phyloP scores from a whole-genome alignment of 2,888 invertebrate genomes.

The Nebria brevicollis region DNA sequence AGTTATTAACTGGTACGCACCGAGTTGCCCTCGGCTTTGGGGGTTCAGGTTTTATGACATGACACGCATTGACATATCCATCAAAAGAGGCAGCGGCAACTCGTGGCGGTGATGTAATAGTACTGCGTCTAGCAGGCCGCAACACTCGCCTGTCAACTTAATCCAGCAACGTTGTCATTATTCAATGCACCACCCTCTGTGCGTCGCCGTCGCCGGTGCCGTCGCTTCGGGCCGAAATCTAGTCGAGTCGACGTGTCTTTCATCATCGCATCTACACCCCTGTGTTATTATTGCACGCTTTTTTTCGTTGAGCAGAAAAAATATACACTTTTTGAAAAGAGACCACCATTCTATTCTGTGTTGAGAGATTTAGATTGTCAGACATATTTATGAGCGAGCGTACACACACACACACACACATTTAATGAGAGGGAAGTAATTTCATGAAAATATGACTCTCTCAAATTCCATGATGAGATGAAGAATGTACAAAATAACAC shows the following conservation, averaged over 20 bases:
- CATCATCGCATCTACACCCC: background rate
- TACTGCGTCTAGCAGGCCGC: background rate
- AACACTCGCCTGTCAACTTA: background rate
- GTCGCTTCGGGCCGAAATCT: background rate
- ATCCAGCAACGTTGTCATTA: background rate
- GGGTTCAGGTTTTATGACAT: background rate
- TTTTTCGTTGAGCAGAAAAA: background rate
- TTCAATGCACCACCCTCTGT: background rate
- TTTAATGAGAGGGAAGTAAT: background rate
- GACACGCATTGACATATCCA: background rate
- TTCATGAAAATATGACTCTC: too few relatives aligned
- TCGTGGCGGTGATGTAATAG: background rate
- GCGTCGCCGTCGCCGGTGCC: background rate
- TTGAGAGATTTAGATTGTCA: background rate
- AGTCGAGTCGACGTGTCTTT: background rate
- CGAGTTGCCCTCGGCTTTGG: background rate
- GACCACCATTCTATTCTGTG: background rate
- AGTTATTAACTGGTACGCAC: background rate
- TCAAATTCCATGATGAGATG: too few relatives aligned
- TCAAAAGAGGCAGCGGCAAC: background rate
- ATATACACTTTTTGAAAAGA: background rate
- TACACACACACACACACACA: background rate
- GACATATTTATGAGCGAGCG: background rate
- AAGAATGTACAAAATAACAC: background rate
- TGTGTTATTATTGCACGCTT: background rate